These are phyloP conservation scores for Hippocampus mohnikei DNA, from an alignment of 2,113 vertebrate species.

Conservation along the genomic window DNA sequence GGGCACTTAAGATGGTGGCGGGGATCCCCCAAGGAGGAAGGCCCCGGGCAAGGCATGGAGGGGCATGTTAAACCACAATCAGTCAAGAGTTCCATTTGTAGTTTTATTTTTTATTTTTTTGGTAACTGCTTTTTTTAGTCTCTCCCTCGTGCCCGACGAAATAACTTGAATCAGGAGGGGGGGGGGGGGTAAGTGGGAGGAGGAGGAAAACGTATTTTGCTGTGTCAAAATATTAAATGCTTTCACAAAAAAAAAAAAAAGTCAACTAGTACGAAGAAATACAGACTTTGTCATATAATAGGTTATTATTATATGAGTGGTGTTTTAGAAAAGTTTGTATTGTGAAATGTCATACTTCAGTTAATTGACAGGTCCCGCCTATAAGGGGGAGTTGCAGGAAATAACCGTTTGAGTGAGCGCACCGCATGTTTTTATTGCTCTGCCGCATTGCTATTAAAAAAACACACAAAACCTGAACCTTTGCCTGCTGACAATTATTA, in stretches of 20 bases:
- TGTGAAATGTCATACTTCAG: too few relatives aligned
- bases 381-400: too few relatives aligned
- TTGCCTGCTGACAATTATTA: too few relatives aligned
- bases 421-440: too few relatives aligned
- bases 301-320: too few relatives aligned
- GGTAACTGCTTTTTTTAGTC: neutral
- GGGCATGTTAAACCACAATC: slow-evolving; percentile 32
- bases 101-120: neutral
- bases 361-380: too few relatives aligned
- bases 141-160: neutral
- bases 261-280: neutral
- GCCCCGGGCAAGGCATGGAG: slow-evolving; percentile 19
- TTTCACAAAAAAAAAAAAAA: neutral
- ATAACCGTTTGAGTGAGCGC: too few relatives aligned
- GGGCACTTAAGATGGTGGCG: slow-evolving; percentile 34
- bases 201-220: neutral
- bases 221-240: neutral
- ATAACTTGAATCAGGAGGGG: neutral
- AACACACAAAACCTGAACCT: too few relatives aligned
- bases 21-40: slow-evolving; percentile 15
- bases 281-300: too few relatives aligned
- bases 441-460: too few relatives aligned
- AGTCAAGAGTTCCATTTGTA: slow-evolving; percentile 21
- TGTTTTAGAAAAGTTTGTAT: too few relatives aligned
- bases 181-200: neutral